These are phyloP conservation scores for Caenorhabditis sulstoni DNA, from an alignment of 2,888 invertebrate species.

Conservation along the genomic window DNA sequence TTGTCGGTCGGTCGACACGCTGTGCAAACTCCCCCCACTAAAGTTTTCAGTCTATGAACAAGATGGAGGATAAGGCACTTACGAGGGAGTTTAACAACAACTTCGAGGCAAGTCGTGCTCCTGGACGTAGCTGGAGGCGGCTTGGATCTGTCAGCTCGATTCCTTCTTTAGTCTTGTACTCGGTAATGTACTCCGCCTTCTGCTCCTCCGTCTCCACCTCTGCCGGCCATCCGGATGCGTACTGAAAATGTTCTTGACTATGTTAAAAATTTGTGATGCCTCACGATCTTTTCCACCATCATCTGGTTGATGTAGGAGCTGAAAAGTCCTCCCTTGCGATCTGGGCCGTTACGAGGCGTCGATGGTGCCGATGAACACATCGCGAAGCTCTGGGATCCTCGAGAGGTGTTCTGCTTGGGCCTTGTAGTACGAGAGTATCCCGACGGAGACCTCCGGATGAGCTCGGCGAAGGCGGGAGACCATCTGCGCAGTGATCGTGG, in stretches of 20 bases:
- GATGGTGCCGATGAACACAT: too few species aligned
- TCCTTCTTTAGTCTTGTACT: background rate
- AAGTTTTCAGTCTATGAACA: too few species aligned
- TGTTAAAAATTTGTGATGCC: background rate
- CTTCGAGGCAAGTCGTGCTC: background rate
- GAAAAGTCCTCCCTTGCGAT: conserved; percentile 7
- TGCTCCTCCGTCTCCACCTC: background rate
- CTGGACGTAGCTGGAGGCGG: background rate
- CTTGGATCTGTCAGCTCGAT: background rate
- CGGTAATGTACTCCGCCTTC: background rate
- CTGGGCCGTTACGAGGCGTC: too few species aligned
- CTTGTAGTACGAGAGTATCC: too few species aligned
- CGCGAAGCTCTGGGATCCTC: too few species aligned
- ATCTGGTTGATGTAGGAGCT: background rate
- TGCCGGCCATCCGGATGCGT: background rate
- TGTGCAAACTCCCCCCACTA: too few species aligned
- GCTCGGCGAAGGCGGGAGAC: too few species aligned
- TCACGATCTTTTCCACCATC: conserved; percentile 17
- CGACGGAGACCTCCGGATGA: too few species aligned
- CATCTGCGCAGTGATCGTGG: too few species aligned
- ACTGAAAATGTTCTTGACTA: background rate
- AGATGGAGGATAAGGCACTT: too few species aligned
- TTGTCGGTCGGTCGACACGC: too few species aligned
- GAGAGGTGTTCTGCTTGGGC: too few species aligned
- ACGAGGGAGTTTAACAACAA: background rate